Conservation (phyloP, 2,888 invertebrate genomes). For the Metalampra italica region DNA sequence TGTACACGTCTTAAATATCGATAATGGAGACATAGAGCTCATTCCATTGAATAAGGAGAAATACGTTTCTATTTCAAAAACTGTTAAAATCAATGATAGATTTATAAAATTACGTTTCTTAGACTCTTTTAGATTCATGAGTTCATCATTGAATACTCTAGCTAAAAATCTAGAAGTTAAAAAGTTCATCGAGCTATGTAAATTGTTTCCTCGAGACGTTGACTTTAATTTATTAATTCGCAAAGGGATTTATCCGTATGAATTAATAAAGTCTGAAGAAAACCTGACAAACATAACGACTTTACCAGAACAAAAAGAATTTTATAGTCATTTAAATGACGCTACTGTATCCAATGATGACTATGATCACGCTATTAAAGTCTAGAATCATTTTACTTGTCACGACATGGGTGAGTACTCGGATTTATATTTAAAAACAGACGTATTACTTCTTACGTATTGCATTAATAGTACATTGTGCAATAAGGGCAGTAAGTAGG, state of each 20-base stretch:
- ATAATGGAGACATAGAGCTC: slow-evolving; percentile 17
- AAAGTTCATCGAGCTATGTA: slow-evolving; percentile 10
- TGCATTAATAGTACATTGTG: no score
- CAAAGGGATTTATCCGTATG: slow-evolving; percentile 25
- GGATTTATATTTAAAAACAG: slow-evolving; percentile 32
- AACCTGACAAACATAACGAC: slow-evolving; percentile 13
- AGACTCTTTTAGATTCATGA: slow-evolving; percentile 4
- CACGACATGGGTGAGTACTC: slow-evolving; percentile 27
- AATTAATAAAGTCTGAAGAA: slow-evolving; percentile 17
- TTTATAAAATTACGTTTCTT: not conserved
- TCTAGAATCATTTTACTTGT: slow-evolving; percentile 28
- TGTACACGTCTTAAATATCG: slow-evolving; percentile 23
- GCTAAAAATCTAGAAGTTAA: slow-evolving; percentile 2
- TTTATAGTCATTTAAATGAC: slow-evolving; percentile 16
- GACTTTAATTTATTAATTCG: slow-evolving; percentile 11
- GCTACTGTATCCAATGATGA: slow-evolving; percentile 15
- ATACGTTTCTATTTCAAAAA: slow-evolving; percentile 11
- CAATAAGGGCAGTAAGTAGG: no score
- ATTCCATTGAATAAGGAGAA: no score
- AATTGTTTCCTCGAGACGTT: slow-evolving; percentile 6
- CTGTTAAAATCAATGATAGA: slow-evolving; percentile 5
- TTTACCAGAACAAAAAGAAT: slow-evolving; percentile 14
- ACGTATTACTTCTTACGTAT: slow-evolving; percentile 29
- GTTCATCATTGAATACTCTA: slow-evolving; percentile 8
- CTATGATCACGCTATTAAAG: slow-evolving; percentile 21